Conservation (phyloP, 2,888 invertebrate species). For the Tryphoninae sp. region DNA sequence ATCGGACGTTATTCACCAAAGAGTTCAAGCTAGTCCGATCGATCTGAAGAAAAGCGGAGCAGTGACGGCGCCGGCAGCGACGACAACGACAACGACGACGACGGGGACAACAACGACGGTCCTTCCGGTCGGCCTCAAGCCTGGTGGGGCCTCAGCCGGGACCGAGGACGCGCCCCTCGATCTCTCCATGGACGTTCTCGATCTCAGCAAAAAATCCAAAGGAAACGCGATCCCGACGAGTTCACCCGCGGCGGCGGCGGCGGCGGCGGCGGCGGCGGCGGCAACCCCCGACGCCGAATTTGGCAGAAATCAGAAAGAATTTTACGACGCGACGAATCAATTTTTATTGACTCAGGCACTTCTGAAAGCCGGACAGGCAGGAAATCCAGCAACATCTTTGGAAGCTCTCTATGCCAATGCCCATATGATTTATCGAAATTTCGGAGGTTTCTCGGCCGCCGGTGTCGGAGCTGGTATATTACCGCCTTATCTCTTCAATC, state of each 20-base stretch:
- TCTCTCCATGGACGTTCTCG: slow-evolving; percentile 90
- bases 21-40: slow-evolving; percentile 77
- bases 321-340: slow-evolving; percentile 82
- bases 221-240: background rate
- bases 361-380: slow-evolving; percentile 82
- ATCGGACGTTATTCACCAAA: slow-evolving; percentile 74
- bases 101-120: slow-evolving; percentile 31
- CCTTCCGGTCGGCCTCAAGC: too few relatives aligned
- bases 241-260: background rate
- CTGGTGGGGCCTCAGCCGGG: slow-evolving; percentile 28
- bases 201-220: slow-evolving; percentile 89
- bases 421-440: slow-evolving; percentile 77
- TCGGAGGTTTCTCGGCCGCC: slow-evolving; percentile 78
- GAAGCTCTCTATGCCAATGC: slow-evolving; percentile 77
- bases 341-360: slow-evolving; percentile 86
- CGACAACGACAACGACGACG: slow-evolving; percentile 2
- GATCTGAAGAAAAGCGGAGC: slow-evolving; percentile 70
- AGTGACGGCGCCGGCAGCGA: slow-evolving; percentile 17
- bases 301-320: slow-evolving; percentile 62
- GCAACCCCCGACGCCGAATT: slow-evolving; percentile 39
- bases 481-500: slow-evolving; percentile 85
- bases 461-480: slow-evolving; percentile 83
- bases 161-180: slow-evolving; percentile 85
- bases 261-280: background rate
- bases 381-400: slow-evolving; percentile 69